phyloP scores from a whole-genome alignment of 2,113 vertebrate genomes.

The Myrmecophaga tridactyla region DNA sequence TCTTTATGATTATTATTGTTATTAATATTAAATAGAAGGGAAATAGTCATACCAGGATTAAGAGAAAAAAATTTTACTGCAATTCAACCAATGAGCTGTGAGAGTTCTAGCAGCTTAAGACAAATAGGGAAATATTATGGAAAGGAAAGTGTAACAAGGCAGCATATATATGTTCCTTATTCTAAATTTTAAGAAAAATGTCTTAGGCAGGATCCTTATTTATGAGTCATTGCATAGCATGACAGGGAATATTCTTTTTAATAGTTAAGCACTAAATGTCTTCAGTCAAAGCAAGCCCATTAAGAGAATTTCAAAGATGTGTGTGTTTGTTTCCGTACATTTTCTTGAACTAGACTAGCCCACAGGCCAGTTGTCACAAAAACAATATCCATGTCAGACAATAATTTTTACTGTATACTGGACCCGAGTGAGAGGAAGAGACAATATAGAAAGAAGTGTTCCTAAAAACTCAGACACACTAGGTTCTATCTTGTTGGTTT shows the following conservation, averaged over 20 bases:
- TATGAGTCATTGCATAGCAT: neutral
- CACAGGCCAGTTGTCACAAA: neutral
- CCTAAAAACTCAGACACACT: neutral
- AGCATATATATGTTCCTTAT: neutral
- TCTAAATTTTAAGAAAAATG: constrained; percentile 21
- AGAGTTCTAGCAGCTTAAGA: neutral
- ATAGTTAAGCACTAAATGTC: neutral
- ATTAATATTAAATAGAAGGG: neutral
- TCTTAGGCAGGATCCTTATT: neutral
- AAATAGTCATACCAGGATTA: neutral
- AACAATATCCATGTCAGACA: neutral
- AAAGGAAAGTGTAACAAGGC: neutral
- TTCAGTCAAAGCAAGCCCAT: neutral
- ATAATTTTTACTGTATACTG: neutral
- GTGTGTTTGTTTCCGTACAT: neutral
- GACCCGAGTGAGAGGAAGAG: neutral
- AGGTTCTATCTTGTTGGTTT: neutral
- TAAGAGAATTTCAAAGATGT: neutral
- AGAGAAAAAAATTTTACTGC: neutral
- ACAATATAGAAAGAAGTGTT: neutral
- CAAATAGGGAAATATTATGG: neutral
- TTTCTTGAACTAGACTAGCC: neutral
- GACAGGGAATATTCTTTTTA: neutral
- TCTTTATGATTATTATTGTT: neutral
- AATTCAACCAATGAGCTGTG: neutral